Base-by-base conservation (phyloP, 2,888 invertebrate species). In the Dryobotodes eremita region DNA sequence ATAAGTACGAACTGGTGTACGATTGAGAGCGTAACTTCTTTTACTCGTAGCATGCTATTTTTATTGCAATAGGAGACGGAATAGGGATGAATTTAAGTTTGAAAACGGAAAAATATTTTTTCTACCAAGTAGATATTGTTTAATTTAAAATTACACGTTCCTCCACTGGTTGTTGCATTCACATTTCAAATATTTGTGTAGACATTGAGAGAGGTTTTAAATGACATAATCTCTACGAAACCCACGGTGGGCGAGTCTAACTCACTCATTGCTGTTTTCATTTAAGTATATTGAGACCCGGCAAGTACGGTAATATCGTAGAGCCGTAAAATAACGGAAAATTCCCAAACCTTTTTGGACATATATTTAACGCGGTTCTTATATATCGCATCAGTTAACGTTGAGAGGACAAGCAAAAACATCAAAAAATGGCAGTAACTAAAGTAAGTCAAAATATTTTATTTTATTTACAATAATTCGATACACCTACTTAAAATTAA, bases 401-500 rank as follows among this genome's bases (percentile, higher is more conserved):
- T 61, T 75, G 42, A 76, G 84, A 69, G 11, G 61, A 64, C 78
- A n/a, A 65, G 61, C 70, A 42, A 69, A 72, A 76, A 77, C 82
- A 80, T 66, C 79, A 48, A 46, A 84, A 79, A 82, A 86, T 86
- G 86, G 80, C 75, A 69, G 68, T 75, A 17, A 74, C 75, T 53
- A 86, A 81, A 78, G 86, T 86, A 79, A 86, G 86, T 75, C 8
- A 62, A 62, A 26, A 23, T 61, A 23, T 55, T 7, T 46, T 46
- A 8, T 42, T 46, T 31, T 46, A 48, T 31, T 23, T 42, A 55
- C 7, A 46, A 31, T 2, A 36, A 31, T 36, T 23, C 6, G 15
- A 57, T 36, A 55, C n/a, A n/a, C 23, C 1, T 11, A n/a, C 10
- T 4, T n/a, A 1, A 46, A 59, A 71, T 10, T 26, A 26, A 61